Base-by-base conservation (phyloP, 2,888 invertebrate species). In the Tinea trinotella region DNA sequence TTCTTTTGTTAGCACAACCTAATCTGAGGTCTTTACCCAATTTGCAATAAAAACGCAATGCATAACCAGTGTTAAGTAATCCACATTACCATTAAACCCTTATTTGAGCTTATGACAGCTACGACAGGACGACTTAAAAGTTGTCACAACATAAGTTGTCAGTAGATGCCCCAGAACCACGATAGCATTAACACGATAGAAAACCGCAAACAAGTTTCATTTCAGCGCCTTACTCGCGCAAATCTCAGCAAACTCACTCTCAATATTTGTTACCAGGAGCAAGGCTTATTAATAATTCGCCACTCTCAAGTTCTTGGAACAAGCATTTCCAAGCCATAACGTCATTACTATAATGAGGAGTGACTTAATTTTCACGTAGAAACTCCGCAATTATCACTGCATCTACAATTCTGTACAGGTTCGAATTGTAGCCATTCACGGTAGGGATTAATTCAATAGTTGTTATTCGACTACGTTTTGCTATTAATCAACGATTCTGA, bases 291-390 rank as follows among this genome's bases (percentile, higher is more conserved):
- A 50, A 24, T 24, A 22, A 24, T 50, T 24, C 50, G 20, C 50
- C 50, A 50, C 50, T 50, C 50, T 50, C 46, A 4, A 18, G 46
- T 19, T 19, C 24, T 24, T 12, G n/a, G 50, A 50, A 50, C 50
- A 24, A 50, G 50, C 19, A 17, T 18, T 46, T 19, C 19, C 4
- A 17, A 46, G 50, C 50, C 24, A 50, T 50, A 50, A 50, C 50
- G 24, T 24, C 50, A 50, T 50, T 50, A 50, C n/a, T 24, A 50
- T 50, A 50, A 50, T 50, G 50, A 50, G 50, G 13, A 50, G 24
- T 50, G 50, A 50, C 50, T 50, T 50, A 24, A 50, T 50, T 50
- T 50, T 19, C 9, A 6, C 24, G 50, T n/a, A 20, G 20, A 24
- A 50, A 50, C 50, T 50, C 24, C 24, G 15, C 50, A 24, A 15